Evolutionary conservation across 2,113 vertebrate species (phyloP), one percentile per base, ranked within the genome.

Genomic region (Gasterosteus nipponicus): DNA sequence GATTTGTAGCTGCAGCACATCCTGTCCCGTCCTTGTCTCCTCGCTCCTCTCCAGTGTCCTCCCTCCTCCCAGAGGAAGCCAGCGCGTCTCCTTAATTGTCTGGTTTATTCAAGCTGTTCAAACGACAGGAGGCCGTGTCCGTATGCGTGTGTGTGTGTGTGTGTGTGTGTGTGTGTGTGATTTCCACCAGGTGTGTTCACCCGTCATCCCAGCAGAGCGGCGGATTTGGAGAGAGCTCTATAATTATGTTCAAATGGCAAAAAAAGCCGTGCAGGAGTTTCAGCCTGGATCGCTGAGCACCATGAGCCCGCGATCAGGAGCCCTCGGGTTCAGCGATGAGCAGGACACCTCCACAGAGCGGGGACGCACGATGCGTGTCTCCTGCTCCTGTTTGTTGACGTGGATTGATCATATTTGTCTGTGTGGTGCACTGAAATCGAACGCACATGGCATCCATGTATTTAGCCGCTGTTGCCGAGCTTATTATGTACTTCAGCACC

Each of bases 211-310:
- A 84, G 62, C 56, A 87, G 84, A 87, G 61, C 74, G 47, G 47
- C 39, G 18, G 82, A 86, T 87, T 88, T 84, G 49, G 56, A 77
- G 80, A 59, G 68, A 87, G 65, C 35, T 67, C 74, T 64, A 66
- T 87, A 86, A 89, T 87, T 86, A 84, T 79, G 79, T 82, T 91
- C 80, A 83, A 80, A 71, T 83, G 35, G 66, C 77, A 81, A 78
- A 26, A 26, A 26, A 26, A 83, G 80, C 59, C 80, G 38, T 46
- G 60, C 75, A 69, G 60, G 62, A 75, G 70, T 68, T 75, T 66
- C 76, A 78, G 78, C 56, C 70, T 77, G 22, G 22, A 26, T 26
- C 22, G 81, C 67, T 70, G 47, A 75, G 75, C 73, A 65, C 74
- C 65, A 74, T 64, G 44, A 84, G 62, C 62, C 15, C 1, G 54